Percentiles rank a stretch among this genome's conserved stretches.
Conservation (phyloP, 2,797 vertebrate genomes). For the Knipowitschia caucasica region DNA sequence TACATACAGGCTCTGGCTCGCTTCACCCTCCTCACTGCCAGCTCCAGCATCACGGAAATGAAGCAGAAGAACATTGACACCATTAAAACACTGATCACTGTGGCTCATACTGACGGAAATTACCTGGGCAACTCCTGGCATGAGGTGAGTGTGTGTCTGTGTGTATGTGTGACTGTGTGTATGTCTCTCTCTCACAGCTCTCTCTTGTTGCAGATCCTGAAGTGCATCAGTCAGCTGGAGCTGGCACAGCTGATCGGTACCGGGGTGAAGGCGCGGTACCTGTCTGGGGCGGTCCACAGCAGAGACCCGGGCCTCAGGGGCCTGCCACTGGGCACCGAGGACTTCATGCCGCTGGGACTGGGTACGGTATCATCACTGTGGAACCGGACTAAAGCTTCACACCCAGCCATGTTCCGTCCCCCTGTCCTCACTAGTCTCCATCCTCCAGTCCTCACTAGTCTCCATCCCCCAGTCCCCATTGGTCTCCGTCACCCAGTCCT, state of each 20-base stretch:
- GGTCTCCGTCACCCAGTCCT: too few relatives aligned
- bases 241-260: conserved; percentile 94
- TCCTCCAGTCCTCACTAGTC: too few relatives aligned
- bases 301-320: conserved; percentile 83
- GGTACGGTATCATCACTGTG: conserved; percentile 67
- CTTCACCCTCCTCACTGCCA: conserved; percentile 92
- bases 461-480: too few relatives aligned
- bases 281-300: conserved; percentile 89
- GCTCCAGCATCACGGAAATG: conserved; percentile 98
- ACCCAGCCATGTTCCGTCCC: too few relatives aligned
- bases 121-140: conserved; percentile 97
- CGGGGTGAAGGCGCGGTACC: conserved; percentile 92
- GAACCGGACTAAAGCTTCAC: too few relatives aligned
- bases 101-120: conserved; percentile 95
- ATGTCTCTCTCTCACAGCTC: not conserved
- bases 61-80: conserved; percentile 98
- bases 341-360: conserved; percentile 92
- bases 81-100: conserved; percentile 96
- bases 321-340: conserved; percentile 84
- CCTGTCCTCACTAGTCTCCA: too few relatives aligned
- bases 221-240: conserved; percentile 95
- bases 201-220: conserved; percentile 80
- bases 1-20: conserved; percentile 93
- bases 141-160: conserved; percentile 57
- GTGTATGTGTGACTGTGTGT: not conserved